phyloP scores from a whole-genome alignment of 2,113 vertebrate genomes.

The Urocolius indicus region DNA sequence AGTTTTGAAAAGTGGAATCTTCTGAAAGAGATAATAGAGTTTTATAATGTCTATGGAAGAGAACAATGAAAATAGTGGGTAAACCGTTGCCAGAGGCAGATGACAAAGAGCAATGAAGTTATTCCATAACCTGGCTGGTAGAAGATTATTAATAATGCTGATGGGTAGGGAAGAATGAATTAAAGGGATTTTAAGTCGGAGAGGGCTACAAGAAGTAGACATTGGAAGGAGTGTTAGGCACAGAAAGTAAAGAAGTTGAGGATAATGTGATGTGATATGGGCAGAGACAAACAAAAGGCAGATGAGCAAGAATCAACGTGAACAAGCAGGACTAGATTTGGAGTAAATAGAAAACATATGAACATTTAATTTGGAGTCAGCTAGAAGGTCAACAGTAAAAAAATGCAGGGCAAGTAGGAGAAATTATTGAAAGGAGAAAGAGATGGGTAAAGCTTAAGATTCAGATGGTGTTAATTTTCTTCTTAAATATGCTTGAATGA shows the following conservation, averaged over 20 bases:
- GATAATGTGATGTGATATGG: conserved; percentile 11
- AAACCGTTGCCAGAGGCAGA: not conserved
- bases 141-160: not conserved
- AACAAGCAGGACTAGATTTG: conserved; percentile 2
- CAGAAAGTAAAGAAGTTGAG: not conserved
- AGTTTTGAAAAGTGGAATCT: not conserved
- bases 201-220: not conserved
- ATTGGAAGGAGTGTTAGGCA: not conserved
- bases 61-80: not conserved
- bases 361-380: conserved; percentile 34
- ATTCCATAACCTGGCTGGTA: not conserved
- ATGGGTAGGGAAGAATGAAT: not conserved
- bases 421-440: not conserved
- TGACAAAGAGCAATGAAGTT: not conserved
- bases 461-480: conserved; percentile 37
- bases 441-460: not conserved
- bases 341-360: conserved; percentile 34
- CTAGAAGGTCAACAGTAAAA: conserved; percentile 31
- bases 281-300: conserved; percentile 10
- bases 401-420: conserved; percentile 17
- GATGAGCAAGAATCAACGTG: conserved; percentile 39
- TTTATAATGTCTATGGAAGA: not conserved
- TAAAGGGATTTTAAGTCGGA: not conserved
- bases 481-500: conserved; percentile 47
- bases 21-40: not conserved